A percentile compares a stretch with the other conserved stretches of the same genome.
Conservation (phyloP, 2,888 invertebrate genomes). For the Agapostemon virescens region DNA sequence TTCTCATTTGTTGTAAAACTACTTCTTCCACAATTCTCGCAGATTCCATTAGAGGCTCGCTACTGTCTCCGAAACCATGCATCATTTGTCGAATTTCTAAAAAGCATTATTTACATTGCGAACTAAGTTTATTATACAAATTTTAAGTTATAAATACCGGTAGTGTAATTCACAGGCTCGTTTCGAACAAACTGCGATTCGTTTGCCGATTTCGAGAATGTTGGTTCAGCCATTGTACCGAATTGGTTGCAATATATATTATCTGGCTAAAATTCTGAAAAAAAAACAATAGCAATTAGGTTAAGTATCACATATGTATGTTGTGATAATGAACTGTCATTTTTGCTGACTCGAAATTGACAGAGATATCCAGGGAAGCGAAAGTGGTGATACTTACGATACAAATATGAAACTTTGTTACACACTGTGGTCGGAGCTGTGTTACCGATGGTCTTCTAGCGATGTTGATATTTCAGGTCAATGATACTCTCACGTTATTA, state of each 20-base stretch:
- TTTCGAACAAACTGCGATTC: slow-evolving; percentile 66
- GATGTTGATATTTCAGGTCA: no score
- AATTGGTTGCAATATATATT: background rate
- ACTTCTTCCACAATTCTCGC: slow-evolving; percentile 92
- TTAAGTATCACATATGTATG: slow-evolving; percentile 1
- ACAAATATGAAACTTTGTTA: no score
- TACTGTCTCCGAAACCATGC: slow-evolving; percentile 96
- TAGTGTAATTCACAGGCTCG: slow-evolving; percentile 71
- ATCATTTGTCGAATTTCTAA: slow-evolving; percentile 91
- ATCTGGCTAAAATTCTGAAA: no score
- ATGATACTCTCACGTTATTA: no score
- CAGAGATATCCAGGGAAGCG: background rate
- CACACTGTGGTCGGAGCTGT: no score
- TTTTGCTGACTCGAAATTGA: background rate
- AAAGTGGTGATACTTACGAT: no score
- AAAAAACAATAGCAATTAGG: background rate
- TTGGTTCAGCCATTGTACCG: slow-evolving; percentile 60
- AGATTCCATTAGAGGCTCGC: slow-evolving; percentile 90
- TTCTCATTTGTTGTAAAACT: slow-evolving; percentile 89
- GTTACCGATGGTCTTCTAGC: no score
- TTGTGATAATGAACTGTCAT: background rate
- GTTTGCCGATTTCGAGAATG: slow-evolving; percentile 58
- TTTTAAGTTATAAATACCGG: slow-evolving; percentile 63
- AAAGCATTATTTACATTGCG: slow-evolving; percentile 27
- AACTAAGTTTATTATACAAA: background rate